Conservation (phyloP, 2,888 invertebrate species). For the Buathra laborator region DNA sequence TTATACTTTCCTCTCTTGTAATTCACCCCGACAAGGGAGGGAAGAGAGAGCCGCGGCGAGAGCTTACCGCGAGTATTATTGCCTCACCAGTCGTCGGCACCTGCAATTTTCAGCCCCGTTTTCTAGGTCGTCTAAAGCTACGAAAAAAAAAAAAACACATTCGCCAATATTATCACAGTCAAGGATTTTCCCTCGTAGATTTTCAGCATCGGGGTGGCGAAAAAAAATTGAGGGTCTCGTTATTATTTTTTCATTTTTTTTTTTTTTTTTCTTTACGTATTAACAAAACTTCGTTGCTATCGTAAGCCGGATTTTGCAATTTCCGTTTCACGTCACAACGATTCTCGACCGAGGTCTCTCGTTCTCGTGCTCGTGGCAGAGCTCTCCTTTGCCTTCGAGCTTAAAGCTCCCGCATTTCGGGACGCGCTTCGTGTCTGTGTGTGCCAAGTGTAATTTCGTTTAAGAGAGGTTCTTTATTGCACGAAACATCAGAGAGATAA, state of each 20-base stretch:
- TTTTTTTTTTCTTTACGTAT: not conserved
- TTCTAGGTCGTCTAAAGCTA: slow-evolving; percentile 17
- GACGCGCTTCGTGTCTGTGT: not conserved
- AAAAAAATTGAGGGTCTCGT: not conserved
- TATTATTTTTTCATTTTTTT: too few relatives aligned
- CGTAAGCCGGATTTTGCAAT: slow-evolving; percentile 48
- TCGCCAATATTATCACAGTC: not conserved
- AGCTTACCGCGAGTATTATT: slow-evolving; percentile 33
- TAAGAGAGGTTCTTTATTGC: slow-evolving; percentile 70
- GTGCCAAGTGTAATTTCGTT: slow-evolving; percentile 68
- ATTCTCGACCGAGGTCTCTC: slow-evolving; percentile 25
- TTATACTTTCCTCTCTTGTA: slow-evolving; percentile 45
- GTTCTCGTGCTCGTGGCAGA: slow-evolving; percentile 17
- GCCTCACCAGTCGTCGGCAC: slow-evolving; percentile 16
- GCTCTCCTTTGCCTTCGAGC: slow-evolving; percentile 8
- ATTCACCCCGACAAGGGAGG: slow-evolving; percentile 33
- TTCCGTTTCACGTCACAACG: slow-evolving; percentile 47
- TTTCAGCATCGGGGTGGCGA: not conserved
- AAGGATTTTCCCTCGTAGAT: not conserved
- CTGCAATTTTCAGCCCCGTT: slow-evolving; percentile 16
- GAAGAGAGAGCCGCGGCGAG: not conserved
- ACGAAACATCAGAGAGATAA: slow-evolving; percentile 39
- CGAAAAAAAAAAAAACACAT: not conserved
- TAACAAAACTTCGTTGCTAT: slow-evolving; percentile 9
- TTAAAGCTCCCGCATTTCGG: slow-evolving; percentile 3